Conservation (phyloP, 1,140 invertebrate genomes). For the Drosophila lacteicornis region DNA sequence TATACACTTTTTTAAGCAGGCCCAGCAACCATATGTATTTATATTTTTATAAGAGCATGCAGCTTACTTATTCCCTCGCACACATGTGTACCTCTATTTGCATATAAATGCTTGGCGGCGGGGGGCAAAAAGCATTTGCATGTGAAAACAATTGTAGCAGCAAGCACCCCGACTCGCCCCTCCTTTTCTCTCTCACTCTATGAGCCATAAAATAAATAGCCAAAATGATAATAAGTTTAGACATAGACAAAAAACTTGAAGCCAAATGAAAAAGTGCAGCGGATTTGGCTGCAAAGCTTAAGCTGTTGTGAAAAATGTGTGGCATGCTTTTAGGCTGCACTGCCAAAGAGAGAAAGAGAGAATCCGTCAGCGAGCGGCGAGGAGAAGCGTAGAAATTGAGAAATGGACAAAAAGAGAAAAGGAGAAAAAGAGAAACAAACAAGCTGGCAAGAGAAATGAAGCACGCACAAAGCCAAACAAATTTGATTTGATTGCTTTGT, state of each 20-base stretch:
- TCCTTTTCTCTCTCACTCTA: conserved; percentile 1
- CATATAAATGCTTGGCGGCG: conserved; percentile 74
- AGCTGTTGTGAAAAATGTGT: conserved; percentile 78
- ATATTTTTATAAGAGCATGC: not conserved
- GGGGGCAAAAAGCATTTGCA: conserved; percentile 62
- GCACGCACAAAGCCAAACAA: conserved; percentile 63
- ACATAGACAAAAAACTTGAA: conserved; percentile 80
- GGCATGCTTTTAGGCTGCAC: conserved; percentile 79
- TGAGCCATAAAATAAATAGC: conserved; percentile 78
- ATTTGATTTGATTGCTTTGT: conserved; percentile 76
- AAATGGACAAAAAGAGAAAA: not conserved
- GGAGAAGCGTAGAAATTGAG: conserved; percentile 15
- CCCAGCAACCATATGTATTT: no score
- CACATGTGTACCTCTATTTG: conserved; percentile 63
- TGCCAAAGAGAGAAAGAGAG: conserved; percentile 1
- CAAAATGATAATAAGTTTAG: conserved; percentile 82
- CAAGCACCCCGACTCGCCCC: not conserved
- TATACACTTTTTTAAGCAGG: not conserved
- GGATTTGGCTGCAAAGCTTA: conserved; percentile 74
- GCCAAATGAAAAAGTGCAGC: conserved; percentile 80
- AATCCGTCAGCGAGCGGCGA: not conserved
- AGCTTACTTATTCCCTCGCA: conserved; percentile 6
- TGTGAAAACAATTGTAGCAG: conserved; percentile 77
- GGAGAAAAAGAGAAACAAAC: conserved; percentile 22
- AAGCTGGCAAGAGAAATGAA: conserved; percentile 35